These are phyloP conservation scores for Saturnia japonica DNA, from an alignment of 2,888 invertebrate genomes.

Conservation along the genomic window DNA sequence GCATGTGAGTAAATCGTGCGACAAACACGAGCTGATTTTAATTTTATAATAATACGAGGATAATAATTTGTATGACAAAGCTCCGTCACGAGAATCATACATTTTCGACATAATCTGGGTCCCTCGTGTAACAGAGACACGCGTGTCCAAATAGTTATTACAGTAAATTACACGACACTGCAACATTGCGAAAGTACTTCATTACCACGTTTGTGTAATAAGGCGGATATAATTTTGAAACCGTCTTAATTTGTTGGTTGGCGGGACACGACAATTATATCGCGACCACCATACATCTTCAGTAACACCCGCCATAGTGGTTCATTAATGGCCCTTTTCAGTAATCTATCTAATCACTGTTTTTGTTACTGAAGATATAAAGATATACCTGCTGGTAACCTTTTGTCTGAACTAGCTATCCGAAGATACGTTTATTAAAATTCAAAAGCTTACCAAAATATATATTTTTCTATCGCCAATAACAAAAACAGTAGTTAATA, in stretches of 20 bases:
- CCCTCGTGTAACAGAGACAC: conserved; percentile 43
- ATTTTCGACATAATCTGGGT: conserved; percentile 31
- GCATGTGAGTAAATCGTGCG: conserved; percentile 18
- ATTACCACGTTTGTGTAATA: conserved; percentile 30
- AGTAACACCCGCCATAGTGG: no score
- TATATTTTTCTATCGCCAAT: no score
- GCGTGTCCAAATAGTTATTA: conserved; percentile 51
- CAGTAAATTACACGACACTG: conserved; percentile 42
- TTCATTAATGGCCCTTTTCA: no score
- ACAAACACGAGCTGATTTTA: conserved; percentile 14
- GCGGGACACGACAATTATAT: no score
- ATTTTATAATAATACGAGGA: conserved; percentile 25
- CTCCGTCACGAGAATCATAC: conserved; percentile 36
- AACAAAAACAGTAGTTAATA: no score
- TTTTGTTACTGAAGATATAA: no score
- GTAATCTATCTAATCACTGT: no score
- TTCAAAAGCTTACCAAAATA: no score
- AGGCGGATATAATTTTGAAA: conserved; percentile 14
- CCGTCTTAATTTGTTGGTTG: background rate
- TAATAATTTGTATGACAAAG: conserved; percentile 33
- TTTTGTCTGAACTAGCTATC: no score
- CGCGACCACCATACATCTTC: no score
- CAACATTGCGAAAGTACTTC: conserved; percentile 42
- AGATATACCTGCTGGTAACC: no score
- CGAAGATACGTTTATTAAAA: no score